Conservation (phyloP, 2,113 vertebrate genomes). For the Alosa alosa region DNA sequence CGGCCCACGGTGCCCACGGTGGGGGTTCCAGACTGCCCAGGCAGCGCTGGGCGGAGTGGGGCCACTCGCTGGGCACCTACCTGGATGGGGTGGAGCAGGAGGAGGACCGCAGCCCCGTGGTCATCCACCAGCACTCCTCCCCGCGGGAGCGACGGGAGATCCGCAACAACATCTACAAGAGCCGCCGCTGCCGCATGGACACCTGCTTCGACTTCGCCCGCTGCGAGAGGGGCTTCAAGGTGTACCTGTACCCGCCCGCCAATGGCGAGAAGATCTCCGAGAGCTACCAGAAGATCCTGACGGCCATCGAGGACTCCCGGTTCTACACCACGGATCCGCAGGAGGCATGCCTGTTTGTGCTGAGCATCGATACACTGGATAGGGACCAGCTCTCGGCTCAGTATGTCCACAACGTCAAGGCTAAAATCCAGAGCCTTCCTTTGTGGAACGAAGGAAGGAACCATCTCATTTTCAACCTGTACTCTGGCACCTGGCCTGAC, state of each 20-base stretch:
- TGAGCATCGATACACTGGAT: slow-evolving; percentile 76
- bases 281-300: slow-evolving; percentile 76
- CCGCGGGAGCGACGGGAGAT: slow-evolving; percentile 69
- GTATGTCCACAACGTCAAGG: slow-evolving; percentile 68
- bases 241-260: slow-evolving; percentile 73
- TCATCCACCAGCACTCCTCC: slow-evolving; percentile 72
- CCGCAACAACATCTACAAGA: slow-evolving; percentile 73
- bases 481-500: slow-evolving; percentile 79
- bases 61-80: slow-evolving; percentile 64
- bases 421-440: slow-evolving; percentile 71
- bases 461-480: slow-evolving; percentile 79
- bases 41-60: slow-evolving; percentile 61
- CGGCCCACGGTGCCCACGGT: background rate
- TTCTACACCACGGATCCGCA: slow-evolving; percentile 70
- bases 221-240: slow-evolving; percentile 69
- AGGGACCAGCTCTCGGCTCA: slow-evolving; percentile 75
- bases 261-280: slow-evolving; percentile 66
- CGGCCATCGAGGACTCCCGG: slow-evolving; percentile 71
- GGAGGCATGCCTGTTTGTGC: slow-evolving; percentile 71
- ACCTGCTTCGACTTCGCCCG: slow-evolving; percentile 76
- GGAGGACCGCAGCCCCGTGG: slow-evolving; percentile 66
- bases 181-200: slow-evolving; percentile 77
- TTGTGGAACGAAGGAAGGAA: slow-evolving; percentile 77
- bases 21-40: slow-evolving; percentile 40
- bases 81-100: slow-evolving; percentile 74